Base-by-base conservation (phyloP, 2,113 vertebrate species). In the Zosterops pallidus region DNA sequence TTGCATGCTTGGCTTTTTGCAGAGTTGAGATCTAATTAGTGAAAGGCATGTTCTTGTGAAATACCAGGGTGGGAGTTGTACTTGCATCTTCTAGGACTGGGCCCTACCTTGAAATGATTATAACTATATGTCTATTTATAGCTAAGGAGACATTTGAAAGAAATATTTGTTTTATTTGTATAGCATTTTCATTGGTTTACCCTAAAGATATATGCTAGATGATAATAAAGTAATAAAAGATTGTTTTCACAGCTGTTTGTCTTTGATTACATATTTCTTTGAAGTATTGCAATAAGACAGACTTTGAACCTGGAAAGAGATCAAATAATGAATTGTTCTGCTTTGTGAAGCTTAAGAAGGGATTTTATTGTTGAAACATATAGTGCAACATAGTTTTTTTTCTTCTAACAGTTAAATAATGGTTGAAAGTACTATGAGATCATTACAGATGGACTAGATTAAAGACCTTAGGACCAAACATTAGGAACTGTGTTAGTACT, bases 191-290 rank as follows among this genome's bases (percentile, higher is more conserved):
- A 98, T 96, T 98, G 97, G 97, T 97, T 98, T 99, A 99, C 98
- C 98, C 98, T 98, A 98, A 98, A 99, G 98, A 99, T 98, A 98
- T 98, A 97, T 98, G 97, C 98, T 98, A 98, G 98, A 99, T 99
- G 99, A 99, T 99, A 99, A 98, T 99, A 99, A 99, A 98, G 98
- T 98, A 98, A 99, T 99, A 99, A 99, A 99, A 99, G 99, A 99
- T 99, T 99, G 99, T 99, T 99, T 99, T 99, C 99, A 99, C 99
- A 99, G 99, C 99, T 99, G 99, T 98, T 98, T 98, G 99, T 99
- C 99, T 99, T 99, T 99, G 99, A 99, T 99, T 99, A 98, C 98
- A 98, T 97, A 98, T 98, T 97, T 98, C 99, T 99, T 99, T 99
- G 99, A 99, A 99, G 99, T 99, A 99, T 98, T 98, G 99, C 98